Conservation (phyloP, 2,113 vertebrate genomes). For the Budorcas taxicolor region DNA sequence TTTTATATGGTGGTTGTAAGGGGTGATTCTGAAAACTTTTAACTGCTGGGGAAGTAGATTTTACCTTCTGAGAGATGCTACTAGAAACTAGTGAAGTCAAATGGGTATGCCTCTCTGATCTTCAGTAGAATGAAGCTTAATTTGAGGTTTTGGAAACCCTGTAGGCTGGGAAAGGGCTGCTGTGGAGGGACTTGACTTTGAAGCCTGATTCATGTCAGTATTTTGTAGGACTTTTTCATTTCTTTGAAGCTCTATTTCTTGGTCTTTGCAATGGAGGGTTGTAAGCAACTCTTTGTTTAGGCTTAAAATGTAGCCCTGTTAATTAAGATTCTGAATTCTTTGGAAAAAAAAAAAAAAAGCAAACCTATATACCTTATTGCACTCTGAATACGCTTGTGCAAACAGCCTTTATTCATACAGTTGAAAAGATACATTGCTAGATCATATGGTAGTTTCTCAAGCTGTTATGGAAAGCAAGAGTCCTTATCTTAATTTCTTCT, state of each 20-base stretch:
- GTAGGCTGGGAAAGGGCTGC: neutral
- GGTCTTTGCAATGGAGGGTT: neutral
- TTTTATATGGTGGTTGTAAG: neutral
- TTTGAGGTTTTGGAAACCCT: neutral
- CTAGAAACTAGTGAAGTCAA: neutral
- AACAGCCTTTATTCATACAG: neutral
- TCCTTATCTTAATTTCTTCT: slow-evolving; percentile 69
- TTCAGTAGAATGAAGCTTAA: neutral
- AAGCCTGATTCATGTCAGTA: neutral
- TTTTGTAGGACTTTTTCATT: neutral
- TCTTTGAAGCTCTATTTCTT: neutral
- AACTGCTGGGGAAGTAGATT: neutral
- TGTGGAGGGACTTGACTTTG: neutral
- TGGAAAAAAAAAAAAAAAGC: neutral
- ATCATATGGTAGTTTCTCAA: neutral
- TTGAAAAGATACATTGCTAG: neutral
- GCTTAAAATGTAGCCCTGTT: neutral
- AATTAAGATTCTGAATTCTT: neutral
- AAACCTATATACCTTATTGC: neutral
- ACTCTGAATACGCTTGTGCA: neutral
- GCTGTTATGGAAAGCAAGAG: slow-evolving; percentile 43
- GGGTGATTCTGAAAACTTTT: neutral
- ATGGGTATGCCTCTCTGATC: neutral
- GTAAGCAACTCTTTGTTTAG: neutral
- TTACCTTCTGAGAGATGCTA: neutral